These are phyloP conservation scores for Cerceris ruficornis DNA, from an alignment of 2,888 invertebrate genomes.

Conservation along the genomic window DNA sequence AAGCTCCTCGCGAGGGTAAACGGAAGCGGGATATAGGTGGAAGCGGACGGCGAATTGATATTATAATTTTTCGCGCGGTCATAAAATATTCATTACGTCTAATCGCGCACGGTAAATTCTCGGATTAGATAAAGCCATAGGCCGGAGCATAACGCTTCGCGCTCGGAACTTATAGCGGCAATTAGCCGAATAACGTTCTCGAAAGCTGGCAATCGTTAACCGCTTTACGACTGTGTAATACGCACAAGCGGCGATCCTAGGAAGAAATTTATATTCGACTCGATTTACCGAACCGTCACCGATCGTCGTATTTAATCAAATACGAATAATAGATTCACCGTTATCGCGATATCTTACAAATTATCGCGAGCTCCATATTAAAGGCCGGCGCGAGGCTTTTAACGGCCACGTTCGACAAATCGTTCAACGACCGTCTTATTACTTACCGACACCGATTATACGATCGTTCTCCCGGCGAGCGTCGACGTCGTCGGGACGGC, in stretches of 20 bases:
- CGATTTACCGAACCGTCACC: no score
- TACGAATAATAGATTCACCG: no score
- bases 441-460: neutral
- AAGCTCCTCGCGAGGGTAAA: neutral
- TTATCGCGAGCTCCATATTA: no score
- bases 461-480: neutral
- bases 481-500: neutral
- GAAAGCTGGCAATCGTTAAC: neutral
- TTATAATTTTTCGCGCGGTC: slow-evolving; percentile 7
- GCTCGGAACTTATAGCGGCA: neutral
- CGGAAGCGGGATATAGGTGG: neutral
- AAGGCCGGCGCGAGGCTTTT: neutral
- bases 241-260: neutral
- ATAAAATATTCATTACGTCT: slow-evolving; percentile 6
- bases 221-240: neutral
- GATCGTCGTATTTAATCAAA: no score
- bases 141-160: neutral
- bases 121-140: neutral
- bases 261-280: neutral
- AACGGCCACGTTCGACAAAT: no score
- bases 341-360: no score
- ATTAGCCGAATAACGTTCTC: neutral
- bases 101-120: neutral
- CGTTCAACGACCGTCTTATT: neutral
- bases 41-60: neutral